Percentiles rank a stretch among this genome's conserved stretches.
Evolutionary conservation across 2,888 invertebrate genomes (phyloP).

Genomic region (Lasioglossum lativentre): DNA sequence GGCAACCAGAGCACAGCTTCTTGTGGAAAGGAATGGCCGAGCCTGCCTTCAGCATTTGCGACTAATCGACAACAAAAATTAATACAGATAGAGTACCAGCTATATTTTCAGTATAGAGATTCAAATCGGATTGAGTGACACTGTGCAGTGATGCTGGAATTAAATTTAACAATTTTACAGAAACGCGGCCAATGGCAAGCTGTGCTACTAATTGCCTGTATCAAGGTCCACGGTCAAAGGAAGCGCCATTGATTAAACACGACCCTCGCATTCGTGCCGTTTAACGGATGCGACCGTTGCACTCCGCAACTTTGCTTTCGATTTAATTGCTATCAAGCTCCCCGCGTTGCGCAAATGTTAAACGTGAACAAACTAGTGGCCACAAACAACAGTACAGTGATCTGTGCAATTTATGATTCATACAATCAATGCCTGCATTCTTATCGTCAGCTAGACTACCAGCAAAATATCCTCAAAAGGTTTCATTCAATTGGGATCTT

Average conservation of each 20-base stretch:
- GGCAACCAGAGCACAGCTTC: conserved; percentile 94
- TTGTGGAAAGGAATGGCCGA: conserved; percentile 97
- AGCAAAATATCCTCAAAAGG: background rate
- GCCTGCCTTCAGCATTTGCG: conserved; percentile 90
- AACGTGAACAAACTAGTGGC: conserved; percentile 11
- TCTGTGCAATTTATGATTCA: background rate
- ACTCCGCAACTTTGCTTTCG: conserved; percentile 37
- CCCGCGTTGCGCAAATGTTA: conserved; percentile 18
- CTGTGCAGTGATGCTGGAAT: background rate
- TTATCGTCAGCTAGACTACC: background rate
- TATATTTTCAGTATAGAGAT: background rate
- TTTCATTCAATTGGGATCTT: background rate
- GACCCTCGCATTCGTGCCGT: conserved; percentile 63
- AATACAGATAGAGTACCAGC: background rate
- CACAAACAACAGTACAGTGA: background rate
- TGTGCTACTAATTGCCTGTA: conserved; percentile 57
- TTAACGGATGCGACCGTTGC: conserved; percentile 46
- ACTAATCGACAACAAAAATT: conserved; percentile 75
- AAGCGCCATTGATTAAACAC: conserved; percentile 68
- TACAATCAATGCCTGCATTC: background rate
- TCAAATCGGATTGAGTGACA: background rate
- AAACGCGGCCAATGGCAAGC: conserved; percentile 32
- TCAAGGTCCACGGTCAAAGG: conserved; percentile 73
- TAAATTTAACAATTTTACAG: conserved; percentile 22
- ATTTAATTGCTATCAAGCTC: conserved; percentile 56